These are phyloP conservation scores for Chrysomela aeneicollis DNA, from an alignment of 2,888 invertebrate species.

Conservation along the genomic window DNA sequence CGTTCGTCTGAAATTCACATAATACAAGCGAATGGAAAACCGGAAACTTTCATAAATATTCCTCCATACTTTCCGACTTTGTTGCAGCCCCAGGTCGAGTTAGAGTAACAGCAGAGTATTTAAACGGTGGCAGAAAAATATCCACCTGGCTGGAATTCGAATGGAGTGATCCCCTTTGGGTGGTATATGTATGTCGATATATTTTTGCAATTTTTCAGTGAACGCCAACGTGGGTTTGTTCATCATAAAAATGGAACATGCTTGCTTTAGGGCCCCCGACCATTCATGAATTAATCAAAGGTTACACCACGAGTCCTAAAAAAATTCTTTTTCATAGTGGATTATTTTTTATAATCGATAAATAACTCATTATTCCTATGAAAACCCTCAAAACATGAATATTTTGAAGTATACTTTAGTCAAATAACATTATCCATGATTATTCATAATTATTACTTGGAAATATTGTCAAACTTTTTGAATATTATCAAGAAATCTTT, in stretches of 20 bases:
- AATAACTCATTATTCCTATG: too few relatives aligned
- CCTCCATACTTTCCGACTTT: constrained; percentile 45
- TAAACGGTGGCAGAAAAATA: constrained; percentile 41
- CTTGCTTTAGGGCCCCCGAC: background rate
- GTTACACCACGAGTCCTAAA: too few relatives aligned
- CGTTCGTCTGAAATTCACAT: constrained; percentile 43
- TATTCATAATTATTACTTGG: too few relatives aligned
- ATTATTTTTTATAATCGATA: too few relatives aligned
- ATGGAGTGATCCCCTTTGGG: constrained; percentile 19
- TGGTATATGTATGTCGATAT: background rate
- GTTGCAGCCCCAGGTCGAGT: constrained; percentile 45
- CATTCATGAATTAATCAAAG: background rate
- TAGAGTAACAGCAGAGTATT: constrained; percentile 38
- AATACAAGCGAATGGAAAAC: constrained; percentile 46
- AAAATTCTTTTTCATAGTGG: too few relatives aligned
- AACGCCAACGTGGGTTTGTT: background rate
- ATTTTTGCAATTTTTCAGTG: background rate
- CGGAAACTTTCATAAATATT: constrained; percentile 48
- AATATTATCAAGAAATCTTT: too few relatives aligned
- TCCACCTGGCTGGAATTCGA: constrained; percentile 37
- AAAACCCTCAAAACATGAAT: too few relatives aligned
- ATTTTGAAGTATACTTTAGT: too few relatives aligned
- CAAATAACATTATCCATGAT: too few relatives aligned
- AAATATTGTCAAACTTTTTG: too few relatives aligned
- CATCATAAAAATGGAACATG: constrained; percentile 1